These are phyloP conservation scores for Nowickia ferox DNA, from an alignment of 2,888 invertebrate genomes.

Conservation along the genomic window DNA sequence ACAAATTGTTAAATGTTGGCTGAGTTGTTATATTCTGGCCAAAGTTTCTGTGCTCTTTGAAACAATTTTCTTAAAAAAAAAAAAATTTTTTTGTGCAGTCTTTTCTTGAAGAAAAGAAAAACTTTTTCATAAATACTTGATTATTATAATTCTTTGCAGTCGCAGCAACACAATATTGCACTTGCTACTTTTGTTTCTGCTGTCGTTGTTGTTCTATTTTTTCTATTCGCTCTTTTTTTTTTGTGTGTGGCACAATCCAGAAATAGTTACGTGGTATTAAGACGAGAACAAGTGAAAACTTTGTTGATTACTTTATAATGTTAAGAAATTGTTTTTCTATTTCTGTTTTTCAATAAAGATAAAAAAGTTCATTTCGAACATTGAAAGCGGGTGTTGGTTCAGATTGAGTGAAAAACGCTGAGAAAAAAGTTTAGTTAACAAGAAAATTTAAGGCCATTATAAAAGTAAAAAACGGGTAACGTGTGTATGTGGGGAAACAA, in stretches of 20 bases:
- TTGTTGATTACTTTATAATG: constrained; percentile 69
- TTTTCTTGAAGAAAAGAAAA: constrained; percentile 33
- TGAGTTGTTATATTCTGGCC: constrained; percentile 46
- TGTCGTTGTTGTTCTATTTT: constrained; percentile 10
- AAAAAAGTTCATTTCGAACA: neutral
- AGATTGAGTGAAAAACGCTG: constrained; percentile 41
- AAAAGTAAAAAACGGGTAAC: constrained; percentile 52
- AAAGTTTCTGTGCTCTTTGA: constrained; percentile 39
- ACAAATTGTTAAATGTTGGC: constrained; percentile 60
- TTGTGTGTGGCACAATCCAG: constrained; percentile 39
- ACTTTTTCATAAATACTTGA: constrained; percentile 69
- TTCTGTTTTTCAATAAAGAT: constrained; percentile 33
- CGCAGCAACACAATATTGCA: constrained; percentile 43
- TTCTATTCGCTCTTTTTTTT: constrained; percentile 16
- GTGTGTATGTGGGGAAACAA: constrained; percentile 48
- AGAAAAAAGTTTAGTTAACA: constrained; percentile 19
- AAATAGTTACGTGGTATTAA: constrained; percentile 59
- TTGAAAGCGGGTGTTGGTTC: constrained; percentile 53
- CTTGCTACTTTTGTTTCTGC: constrained; percentile 44
- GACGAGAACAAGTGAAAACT: constrained; percentile 63
- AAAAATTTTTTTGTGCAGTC: neutral
- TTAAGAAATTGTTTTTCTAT: constrained; percentile 52
- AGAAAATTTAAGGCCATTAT: constrained; percentile 54
- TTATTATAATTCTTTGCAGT: constrained; percentile 61
- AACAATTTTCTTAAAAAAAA: constrained; percentile 38